Percentiles rank a stretch among this genome's conserved stretches.
Evolutionary conservation across 2,888 invertebrate genomes (phyloP).

Genomic region (Diploptera punctata): DNA sequence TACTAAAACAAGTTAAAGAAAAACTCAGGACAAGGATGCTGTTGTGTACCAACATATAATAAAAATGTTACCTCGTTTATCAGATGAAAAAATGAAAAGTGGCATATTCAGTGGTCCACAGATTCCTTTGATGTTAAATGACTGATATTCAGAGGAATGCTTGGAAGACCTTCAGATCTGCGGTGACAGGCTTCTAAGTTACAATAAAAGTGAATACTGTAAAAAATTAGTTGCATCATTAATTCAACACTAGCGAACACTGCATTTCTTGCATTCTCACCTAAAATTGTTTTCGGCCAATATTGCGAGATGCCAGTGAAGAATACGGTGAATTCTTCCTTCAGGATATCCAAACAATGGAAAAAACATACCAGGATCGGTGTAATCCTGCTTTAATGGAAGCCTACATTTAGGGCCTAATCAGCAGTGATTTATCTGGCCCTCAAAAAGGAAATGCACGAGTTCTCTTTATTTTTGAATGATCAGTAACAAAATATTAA

Average conservation of each 20-base stretch:
- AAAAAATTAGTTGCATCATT: background rate
- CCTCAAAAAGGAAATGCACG: background rate
- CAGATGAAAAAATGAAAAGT: too few species aligned
- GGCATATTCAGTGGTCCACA: too few species aligned
- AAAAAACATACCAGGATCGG: background rate
- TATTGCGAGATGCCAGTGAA: background rate
- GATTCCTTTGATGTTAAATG: too few species aligned
- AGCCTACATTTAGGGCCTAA: background rate
- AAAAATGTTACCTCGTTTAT: too few species aligned
- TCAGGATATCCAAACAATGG: background rate
- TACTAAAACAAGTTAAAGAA: too few species aligned
- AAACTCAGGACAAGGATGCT: too few species aligned
- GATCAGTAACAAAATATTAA: conserved; percentile 2
- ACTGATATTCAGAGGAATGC: conserved; percentile 5
- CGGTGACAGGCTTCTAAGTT: background rate
- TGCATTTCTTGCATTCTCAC: background rate
- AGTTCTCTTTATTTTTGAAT: background rate
- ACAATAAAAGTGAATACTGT: conserved; percentile 9
- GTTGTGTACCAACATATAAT: too few species aligned
- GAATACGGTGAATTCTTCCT: background rate
- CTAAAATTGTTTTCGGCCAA: background rate
- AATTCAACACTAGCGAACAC: background rate
- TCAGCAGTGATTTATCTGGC: background rate
- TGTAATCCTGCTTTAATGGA: background rate
- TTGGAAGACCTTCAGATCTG: background rate